Conservation (phyloP, 2,797 vertebrate species). For the Momotus momota region DNA sequence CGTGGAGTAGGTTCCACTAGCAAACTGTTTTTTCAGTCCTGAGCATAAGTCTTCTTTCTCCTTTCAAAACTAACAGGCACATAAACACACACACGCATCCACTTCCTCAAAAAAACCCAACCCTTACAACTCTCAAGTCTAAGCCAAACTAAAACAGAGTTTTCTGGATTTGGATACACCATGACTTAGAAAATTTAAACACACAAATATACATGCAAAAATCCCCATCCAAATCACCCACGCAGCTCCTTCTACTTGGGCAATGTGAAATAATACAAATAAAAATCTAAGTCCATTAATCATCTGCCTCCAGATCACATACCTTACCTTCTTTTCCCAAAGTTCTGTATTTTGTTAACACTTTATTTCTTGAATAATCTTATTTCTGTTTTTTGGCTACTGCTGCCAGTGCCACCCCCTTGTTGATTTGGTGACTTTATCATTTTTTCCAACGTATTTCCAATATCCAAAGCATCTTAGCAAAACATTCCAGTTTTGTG, state of each 20-base stretch:
- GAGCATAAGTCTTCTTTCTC: background rate
- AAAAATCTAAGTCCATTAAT: background rate
- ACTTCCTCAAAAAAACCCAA: background rate
- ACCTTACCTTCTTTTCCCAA: background rate
- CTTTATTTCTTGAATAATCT: background rate
- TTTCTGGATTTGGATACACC: background rate
- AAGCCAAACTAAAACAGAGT: background rate
- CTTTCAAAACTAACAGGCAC: background rate
- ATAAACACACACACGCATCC: background rate
- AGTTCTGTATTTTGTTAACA: background rate
- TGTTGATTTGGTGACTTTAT: background rate
- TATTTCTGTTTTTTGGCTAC: background rate
- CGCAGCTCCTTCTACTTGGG: background rate
- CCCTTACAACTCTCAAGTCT: background rate
- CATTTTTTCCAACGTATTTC: background rate
- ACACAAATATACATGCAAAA: background rate
- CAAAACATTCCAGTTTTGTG: background rate
- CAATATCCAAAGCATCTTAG: background rate
- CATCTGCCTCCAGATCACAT: background rate
- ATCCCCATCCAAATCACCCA: background rate
- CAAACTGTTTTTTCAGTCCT: background rate
- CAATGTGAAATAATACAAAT: background rate
- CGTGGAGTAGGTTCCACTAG: background rate
- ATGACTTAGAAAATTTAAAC: background rate
- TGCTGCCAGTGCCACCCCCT: background rate